Base-by-base conservation (phyloP, 2,888 invertebrate species). In the Smittia sp. region DNA sequence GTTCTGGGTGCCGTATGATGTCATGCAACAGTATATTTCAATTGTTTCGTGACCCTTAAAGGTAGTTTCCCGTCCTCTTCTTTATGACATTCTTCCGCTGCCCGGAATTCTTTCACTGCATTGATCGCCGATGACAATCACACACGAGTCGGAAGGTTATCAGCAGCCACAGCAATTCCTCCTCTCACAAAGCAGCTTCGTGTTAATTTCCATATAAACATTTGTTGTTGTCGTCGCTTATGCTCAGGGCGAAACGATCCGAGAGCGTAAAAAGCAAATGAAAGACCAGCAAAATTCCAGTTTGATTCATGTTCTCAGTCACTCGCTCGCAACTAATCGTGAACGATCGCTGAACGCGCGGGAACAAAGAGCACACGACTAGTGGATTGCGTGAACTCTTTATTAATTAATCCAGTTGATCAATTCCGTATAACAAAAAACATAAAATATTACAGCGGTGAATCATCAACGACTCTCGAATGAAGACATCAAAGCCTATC, bases 241-340 rank as follows among this genome's bases (percentile, higher is more conserved):
- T 46, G 46, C 46, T 46, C 46, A 46, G 2, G n/a, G 9, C 9
- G 9, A 32, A 32, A 32, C 3, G 32, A 32, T 32, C 32, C 32
- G 32, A 46, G 46, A 46, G 46, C 6, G n/a, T 41, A 20, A 66
- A 20, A 32, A 66, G 46, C 39, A 68, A 46, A 41, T 22, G 22
- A 41, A 39, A n/a, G 15, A n/a, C 38, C 41, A 39, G 39, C 39
- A 68, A 41, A 68, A 68, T 24, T 68, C 46, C 68, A 68, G 68
- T 68, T 68, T 46, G 68, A 68, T 68, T 68, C 68, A 68, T 68
- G 68, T 41, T 41, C 46, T 68, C 32, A 68, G 68, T 68, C 68
- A 25, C 68, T 68, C 68, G 18, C 46, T 46, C 9, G 65, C 27
- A 65, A 65, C 4, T 32, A 22, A 46, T 46, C 46, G 46, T 15